phyloP scores from a whole-genome alignment of 1,140 invertebrate genomes.

The Heterodera carotae region DNA sequence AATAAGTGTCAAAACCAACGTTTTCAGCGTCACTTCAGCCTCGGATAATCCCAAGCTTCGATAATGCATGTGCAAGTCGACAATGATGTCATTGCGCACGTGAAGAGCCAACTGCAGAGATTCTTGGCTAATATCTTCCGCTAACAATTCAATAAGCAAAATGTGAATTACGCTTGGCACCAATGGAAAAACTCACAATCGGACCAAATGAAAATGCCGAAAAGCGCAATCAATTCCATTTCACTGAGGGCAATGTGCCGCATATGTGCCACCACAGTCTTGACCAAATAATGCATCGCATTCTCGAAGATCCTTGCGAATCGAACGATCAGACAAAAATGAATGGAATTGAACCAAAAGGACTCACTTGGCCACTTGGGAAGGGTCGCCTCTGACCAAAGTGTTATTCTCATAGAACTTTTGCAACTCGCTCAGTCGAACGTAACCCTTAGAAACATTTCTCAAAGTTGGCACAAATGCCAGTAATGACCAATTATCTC shows the following conservation, averaged over 20 bases:
- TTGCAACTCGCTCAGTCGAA: constrained; percentile 45
- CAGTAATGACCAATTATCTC: neutral
- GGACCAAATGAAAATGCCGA: constrained; percentile 51
- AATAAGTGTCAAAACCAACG: neutral
- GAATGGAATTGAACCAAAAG: neutral
- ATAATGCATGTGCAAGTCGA: constrained; percentile 32
- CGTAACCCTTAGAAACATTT: constrained; percentile 38
- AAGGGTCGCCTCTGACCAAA: constrained; percentile 42
- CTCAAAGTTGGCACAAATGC: neutral
- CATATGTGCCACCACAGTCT: constrained; percentile 52
- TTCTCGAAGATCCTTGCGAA: constrained; percentile 49
- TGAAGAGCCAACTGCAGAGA: neutral
- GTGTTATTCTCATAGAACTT: constrained; percentile 55
- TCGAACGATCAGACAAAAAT: neutral
- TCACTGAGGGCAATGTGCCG: constrained; percentile 47
- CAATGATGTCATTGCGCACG: constrained; percentile 31
- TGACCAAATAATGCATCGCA: constrained; percentile 50
- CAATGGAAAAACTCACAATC: constrained; percentile 35
- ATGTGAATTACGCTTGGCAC: neutral
- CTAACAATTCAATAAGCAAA: constrained; percentile 1
- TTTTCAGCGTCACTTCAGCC: constrained; percentile 36
- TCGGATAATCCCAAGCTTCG: constrained; percentile 26
- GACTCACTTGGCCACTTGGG: constrained; percentile 45
- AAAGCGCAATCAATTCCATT: constrained; percentile 45
- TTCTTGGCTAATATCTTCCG: constrained; percentile 8